These are phyloP conservation scores for Oxystoma pomonae DNA, from an alignment of 2,888 invertebrate genomes.

Conservation along the genomic window DNA sequence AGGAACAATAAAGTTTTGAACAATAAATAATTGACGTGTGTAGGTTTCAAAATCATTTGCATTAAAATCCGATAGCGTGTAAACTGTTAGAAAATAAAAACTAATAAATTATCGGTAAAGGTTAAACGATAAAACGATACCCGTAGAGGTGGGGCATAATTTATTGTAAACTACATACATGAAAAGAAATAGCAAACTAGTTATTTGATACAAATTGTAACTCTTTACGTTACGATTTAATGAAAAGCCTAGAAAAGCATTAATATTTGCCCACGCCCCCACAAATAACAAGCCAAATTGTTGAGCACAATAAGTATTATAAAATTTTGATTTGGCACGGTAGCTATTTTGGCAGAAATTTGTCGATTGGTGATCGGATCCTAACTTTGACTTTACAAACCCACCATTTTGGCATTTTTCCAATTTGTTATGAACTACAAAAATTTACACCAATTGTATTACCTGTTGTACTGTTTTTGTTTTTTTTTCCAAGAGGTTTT, in stretches of 20 bases:
- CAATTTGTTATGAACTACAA: no score
- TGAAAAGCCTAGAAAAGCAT: no score
- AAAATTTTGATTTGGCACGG: background rate
- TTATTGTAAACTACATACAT: background rate
- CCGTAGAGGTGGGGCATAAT: background rate
- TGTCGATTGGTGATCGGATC: no score
- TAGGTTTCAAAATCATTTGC: background rate
- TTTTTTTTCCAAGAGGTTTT: no score
- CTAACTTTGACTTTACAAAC: no score
- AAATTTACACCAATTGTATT: no score
- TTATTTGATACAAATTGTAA: no score
- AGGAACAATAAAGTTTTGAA: background rate
- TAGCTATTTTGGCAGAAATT: background rate
- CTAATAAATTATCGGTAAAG: conserved; percentile 1
- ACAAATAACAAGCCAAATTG: background rate
- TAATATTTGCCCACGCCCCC: no score
- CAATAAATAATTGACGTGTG: background rate
- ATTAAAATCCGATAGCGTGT: conserved; percentile 4
- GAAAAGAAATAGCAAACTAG: no score
- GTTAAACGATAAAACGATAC: conserved; percentile 1
- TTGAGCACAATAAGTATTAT: background rate
- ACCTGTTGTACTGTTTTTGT: no score
- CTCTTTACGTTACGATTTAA: no score
- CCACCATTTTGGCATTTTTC: background rate
- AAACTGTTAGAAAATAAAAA: background rate